Evolutionary conservation across 2,797 vertebrate species (phyloP), one percentile per base, ranked within the genome.

Genomic region (Melanogrammus aeglefinus): DNA sequence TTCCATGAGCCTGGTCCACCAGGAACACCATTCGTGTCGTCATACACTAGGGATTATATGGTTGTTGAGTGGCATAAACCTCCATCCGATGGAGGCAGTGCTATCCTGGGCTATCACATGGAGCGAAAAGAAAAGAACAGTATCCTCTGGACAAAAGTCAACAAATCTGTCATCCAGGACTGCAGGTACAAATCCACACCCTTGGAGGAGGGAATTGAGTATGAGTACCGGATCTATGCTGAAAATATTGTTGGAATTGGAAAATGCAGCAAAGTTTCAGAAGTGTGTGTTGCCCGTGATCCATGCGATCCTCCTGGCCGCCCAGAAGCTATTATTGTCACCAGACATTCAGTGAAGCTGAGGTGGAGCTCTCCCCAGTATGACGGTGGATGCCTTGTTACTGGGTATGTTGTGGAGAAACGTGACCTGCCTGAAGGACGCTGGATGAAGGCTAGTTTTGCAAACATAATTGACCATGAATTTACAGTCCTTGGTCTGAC

Each of bases 371-470:
- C 96, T 86, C 98, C 98, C 80, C 89, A 91, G 79, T 99, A 99
- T 82, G 96, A 99, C 88, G 98, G 98, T 75, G 98, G 98, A 89
- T 97, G 97, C 86, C 90, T 96, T 86, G 92, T 99, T 79, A 99
- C 96, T 81, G 98, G 98, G 70, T 99, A 99, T 84, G 89, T 97
- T 82, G 96, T 99, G 80, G 98, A 99, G 90, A 99, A 99, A 91
- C 95, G 96, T 86, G 95, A 99, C 83, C 94, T 99, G 73, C 98
- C 98, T 78, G 97, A 99, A 38, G 98, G 98, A 79, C 97, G 97
- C 71, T 99, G 98, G 98, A 99, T 99, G 98, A 99, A 98, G 92
- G 97, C 97, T 44, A 99, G 98, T 85, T 99, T 99, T 86, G 90
- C 97, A 86, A 99, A 98, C 83, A 75, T 99, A 44, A 95, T 96